phyloP scores from a whole-genome alignment of 2,888 invertebrate species.

The Sialis fuliginosa region DNA sequence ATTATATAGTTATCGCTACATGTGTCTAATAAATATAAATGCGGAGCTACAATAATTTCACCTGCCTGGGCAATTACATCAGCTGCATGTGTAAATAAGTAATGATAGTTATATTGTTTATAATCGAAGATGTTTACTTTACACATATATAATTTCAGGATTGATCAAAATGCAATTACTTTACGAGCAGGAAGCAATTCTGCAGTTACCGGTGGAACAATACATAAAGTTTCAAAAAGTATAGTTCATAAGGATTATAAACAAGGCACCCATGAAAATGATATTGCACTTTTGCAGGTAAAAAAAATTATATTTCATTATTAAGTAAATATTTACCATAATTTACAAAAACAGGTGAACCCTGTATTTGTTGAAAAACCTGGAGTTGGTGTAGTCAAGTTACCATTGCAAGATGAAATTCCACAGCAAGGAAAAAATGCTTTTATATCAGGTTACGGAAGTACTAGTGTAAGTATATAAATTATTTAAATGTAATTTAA shows the following conservation, averaged over 20 bases:
- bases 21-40: background rate
- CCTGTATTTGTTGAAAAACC: background rate
- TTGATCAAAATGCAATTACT: background rate
- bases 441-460: background rate
- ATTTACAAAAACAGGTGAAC: background rate
- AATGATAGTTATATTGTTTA: background rate
- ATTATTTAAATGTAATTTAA: background rate
- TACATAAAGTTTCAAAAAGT: background rate
- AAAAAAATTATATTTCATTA: background rate
- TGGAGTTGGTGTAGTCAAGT: background rate
- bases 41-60: background rate
- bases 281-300: background rate
- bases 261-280: background rate
- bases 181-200: background rate
- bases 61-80: background rate
- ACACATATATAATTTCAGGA: background rate
- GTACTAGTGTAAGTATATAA: background rate
- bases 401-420: background rate
- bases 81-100: background rate
- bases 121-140: background rate
- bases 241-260: background rate
- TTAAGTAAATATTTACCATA: background rate
- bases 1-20: background rate
- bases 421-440: background rate
- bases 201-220: background rate